phyloP scores from a whole-genome alignment of 64 coral and sea anemone genomes.

The Dendronephthya gigantea region DNA sequence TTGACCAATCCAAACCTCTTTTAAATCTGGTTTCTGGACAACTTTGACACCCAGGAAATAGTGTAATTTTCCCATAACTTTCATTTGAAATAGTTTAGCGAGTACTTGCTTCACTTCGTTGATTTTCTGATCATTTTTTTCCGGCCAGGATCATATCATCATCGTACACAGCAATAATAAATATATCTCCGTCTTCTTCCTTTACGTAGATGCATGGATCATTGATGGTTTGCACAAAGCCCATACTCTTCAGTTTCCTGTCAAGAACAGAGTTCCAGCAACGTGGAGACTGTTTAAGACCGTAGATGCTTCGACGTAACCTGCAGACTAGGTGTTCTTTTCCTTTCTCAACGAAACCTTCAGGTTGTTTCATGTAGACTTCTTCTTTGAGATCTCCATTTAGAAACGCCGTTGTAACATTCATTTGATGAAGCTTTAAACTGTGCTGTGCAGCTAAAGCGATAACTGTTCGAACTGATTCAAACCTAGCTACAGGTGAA shows the following conservation, averaged over 20 bases:
- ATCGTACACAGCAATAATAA: conserved; percentile 40
- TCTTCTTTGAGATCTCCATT: too few relatives aligned
- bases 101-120: not conserved
- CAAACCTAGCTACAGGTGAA: conserved; percentile 35
- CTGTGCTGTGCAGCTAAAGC: conserved; percentile 26
- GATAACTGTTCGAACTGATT: conserved; percentile 49
- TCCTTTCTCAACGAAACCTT: conserved; percentile 26
- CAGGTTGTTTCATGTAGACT: conserved; percentile 52
- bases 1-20: conserved; percentile 8
- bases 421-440: conserved; percentile 44
- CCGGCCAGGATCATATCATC: conserved; percentile 1
- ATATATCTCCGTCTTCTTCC: conserved; percentile 25
- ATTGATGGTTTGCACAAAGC: not conserved
- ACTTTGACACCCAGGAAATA: conserved; percentile 3
- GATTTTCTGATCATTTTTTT: not conserved
- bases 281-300: conserved; percentile 27
- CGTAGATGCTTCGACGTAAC: conserved; percentile 12
- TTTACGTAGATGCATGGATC: conserved; percentile 40
- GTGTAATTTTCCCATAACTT: not conserved
- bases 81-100: not conserved
- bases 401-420: conserved; percentile 49
- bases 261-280: conserved; percentile 51
- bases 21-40: not conserved
- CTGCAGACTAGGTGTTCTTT: conserved; percentile 6
- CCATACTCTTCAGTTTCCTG: conserved; percentile 21